phyloP scores from a whole-genome alignment of 2,113 vertebrate genomes.

The Antechinus flavipes region DNA sequence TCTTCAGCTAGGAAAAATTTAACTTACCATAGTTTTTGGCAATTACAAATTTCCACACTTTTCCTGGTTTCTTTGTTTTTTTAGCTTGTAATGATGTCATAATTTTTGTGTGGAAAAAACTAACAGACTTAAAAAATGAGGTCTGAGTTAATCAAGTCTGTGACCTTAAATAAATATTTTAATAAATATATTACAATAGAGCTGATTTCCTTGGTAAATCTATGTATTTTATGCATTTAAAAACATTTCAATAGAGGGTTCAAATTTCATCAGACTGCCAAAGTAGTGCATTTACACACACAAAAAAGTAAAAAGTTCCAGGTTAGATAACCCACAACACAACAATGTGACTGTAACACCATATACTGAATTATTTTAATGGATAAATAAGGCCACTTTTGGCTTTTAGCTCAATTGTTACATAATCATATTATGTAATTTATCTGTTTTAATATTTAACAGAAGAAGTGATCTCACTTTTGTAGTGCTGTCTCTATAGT shows the following conservation, averaged over 20 bases:
- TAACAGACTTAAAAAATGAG: neutral
- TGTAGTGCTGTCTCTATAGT: neutral
- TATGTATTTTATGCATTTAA: no score
- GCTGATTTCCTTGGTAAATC: no score
- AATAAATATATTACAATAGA: no score
- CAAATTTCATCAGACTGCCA: no score
- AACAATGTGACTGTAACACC: neutral
- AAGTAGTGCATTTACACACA: neutral
- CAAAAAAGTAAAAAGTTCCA: neutral
- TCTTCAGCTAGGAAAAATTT: neutral
- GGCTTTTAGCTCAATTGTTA: neutral
- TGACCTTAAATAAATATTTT: no score
- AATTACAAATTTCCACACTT: neutral
- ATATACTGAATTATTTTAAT: neutral
- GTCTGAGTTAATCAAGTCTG: no score
- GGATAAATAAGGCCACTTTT: no score
- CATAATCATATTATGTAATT: neutral
- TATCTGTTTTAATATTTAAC: neutral
- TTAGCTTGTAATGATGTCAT: neutral
- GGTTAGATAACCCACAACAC: neutral
- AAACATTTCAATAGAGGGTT: no score
- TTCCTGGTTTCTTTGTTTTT: neutral
- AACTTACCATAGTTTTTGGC: neutral
- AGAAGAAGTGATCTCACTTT: neutral
- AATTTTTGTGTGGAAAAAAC: neutral